phyloP scores from a whole-genome alignment of 1,140 invertebrate genomes.

The Bombus superbus region DNA sequence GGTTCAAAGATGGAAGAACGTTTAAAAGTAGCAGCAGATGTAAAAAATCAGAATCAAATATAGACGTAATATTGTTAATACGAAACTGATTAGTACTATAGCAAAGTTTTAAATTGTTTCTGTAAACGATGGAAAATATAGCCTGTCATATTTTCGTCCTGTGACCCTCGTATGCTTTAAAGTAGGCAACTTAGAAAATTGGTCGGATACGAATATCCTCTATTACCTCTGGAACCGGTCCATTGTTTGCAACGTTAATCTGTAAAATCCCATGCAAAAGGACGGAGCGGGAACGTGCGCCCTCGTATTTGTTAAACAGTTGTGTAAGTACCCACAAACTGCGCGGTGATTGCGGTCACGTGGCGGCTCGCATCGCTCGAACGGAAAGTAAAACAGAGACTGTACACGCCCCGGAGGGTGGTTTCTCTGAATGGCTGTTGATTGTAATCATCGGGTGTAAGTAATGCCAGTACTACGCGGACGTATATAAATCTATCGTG shows the following conservation, averaged over 20 bases:
- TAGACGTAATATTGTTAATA: neutral
- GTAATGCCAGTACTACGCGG: slow-evolving; percentile 73
- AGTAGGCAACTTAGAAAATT: neutral
- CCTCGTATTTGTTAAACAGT: slow-evolving; percentile 76
- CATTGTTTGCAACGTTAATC: slow-evolving; percentile 42
- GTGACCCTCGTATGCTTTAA: neutral
- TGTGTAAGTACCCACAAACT: slow-evolving; percentile 79
- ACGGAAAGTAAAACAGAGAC: slow-evolving; percentile 78
- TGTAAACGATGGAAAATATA: too few species aligned
- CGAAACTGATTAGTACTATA: neutral
- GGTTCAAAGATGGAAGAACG: neutral
- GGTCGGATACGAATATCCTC: neutral
- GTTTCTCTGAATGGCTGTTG: slow-evolving; percentile 80
- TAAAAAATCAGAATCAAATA: neutral
- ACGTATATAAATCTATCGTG: slow-evolving; percentile 46
- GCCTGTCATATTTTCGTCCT: neutral
- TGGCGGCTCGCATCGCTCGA: slow-evolving; percentile 78
- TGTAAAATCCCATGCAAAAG: slow-evolving; percentile 23
- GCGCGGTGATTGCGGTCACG: slow-evolving; percentile 81
- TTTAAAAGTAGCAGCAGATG: neutral
- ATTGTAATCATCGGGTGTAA: slow-evolving; percentile 82
- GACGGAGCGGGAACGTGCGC: slow-evolving; percentile 32
- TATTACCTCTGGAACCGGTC: too few species aligned
- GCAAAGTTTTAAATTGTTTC: too few species aligned
- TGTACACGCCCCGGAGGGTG: slow-evolving; percentile 73